Conservation (phyloP, 2,797 vertebrate genomes). For the Vespertilio murinus region DNA sequence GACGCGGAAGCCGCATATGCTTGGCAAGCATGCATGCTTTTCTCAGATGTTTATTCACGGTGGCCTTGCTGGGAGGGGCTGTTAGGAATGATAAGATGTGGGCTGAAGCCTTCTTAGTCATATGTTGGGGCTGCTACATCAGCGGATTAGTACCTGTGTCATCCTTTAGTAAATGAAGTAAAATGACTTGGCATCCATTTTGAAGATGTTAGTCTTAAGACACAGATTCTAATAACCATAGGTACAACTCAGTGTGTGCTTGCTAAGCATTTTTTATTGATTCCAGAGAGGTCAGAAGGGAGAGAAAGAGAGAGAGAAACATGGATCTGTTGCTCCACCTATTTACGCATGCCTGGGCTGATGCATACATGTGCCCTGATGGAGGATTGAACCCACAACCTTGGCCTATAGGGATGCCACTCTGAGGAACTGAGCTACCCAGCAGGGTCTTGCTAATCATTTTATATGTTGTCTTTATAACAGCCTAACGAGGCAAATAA, state of each 20-base stretch:
- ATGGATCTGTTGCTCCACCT: neutral
- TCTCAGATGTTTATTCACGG: neutral
- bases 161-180: conserved; percentile 15
- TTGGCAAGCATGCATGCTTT: neutral
- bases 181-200: neutral
- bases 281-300: neutral
- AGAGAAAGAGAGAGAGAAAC: neutral
- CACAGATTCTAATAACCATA: neutral
- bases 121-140: neutral
- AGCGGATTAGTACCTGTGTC: too few species aligned
- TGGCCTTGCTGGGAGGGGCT: neutral
- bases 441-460: neutral
- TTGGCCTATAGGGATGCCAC: neutral
- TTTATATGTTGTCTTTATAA: neutral
- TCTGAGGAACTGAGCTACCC: neutral
- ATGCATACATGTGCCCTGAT: neutral
- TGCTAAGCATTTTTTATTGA: neutral
- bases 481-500: neutral
- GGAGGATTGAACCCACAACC: neutral
- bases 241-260: neutral
- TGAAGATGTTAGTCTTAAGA: conserved; percentile 10
- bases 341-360: neutral
- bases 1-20: neutral
- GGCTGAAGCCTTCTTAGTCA: neutral
- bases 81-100: neutral